Evolutionary conservation across 2,888 invertebrate genomes (phyloP).

Genomic region (Rotaria macrura): DNA sequence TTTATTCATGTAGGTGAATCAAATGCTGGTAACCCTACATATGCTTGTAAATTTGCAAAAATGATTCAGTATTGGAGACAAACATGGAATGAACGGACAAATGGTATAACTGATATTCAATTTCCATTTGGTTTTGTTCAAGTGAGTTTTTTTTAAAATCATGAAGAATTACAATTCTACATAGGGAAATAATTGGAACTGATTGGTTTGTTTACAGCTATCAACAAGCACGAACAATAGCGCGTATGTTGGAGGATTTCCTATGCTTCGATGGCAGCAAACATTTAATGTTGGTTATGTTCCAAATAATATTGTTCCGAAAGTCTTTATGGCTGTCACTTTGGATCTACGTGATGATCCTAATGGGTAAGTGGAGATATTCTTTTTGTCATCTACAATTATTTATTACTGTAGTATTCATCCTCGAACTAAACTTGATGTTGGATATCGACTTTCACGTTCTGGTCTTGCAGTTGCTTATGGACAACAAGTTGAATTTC

Average conservation of each 20-base stretch:
- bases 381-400: too few species aligned
- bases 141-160: conserved; percentile 35
- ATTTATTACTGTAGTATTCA: not conserved
- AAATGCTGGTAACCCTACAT: conserved; percentile 37
- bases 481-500: not conserved
- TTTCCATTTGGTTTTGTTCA: conserved; percentile 46
- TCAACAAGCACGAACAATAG: not conserved
- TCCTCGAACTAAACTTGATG: not conserved
- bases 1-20: conserved; percentile 38
- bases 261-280: conserved; percentile 44
- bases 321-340: conserved; percentile 43
- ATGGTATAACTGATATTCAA: conserved; percentile 35
- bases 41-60: conserved; percentile 41
- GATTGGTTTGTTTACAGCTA: not conserved
- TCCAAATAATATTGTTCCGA: conserved; percentile 39
- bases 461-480: conserved; percentile 7
- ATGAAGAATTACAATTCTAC: not conserved
- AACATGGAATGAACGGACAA: conserved; percentile 38
- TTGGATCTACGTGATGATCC: conserved; percentile 41
- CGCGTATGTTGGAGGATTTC: conserved; percentile 37
- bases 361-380: not conserved
- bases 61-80: conserved; percentile 43
- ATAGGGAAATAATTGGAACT: too few species aligned
- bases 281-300: conserved; percentile 41
- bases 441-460: not conserved